Evolutionary conservation across 2,797 vertebrate species (phyloP), one percentile per base, ranked within the genome.

Genomic region (Artibeus lituratus): DNA sequence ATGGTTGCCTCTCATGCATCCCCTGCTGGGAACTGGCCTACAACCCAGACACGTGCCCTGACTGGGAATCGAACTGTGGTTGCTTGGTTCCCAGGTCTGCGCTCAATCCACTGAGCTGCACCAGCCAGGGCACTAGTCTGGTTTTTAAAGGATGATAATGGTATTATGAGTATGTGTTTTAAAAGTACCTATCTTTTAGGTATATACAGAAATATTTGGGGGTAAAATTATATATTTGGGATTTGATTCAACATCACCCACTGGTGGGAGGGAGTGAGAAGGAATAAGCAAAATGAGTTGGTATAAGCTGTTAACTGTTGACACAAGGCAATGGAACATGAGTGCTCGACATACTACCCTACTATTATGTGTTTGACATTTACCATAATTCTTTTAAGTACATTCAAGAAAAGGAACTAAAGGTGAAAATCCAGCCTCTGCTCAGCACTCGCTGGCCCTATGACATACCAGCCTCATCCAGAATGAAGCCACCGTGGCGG

Each of bases 401-500:
- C 62, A n/a, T 65, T n/a, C 32, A 65, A 91, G 37, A 88, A 87
- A 74, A 3, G 24, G 55, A 69, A 85, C 12, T 35, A 6, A 89
- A n/a, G 62, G 51, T 18, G 15, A 9, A 89, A 94, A 55, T 19
- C 24, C 47, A 82, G 70, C 2, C 35, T 76, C 22, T 26, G 49
- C 65, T 49, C 59, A 26, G 57, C 5, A 21, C 35, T 7, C 2
- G 2, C 37, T 5, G 22, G 85, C 16, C 59, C 39, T 35, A 19
- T 39, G 81, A 97, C 97, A 35, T 98, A 99, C 99, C 99, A 10
- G 99, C 99, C 98, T 99, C 99, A 0, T 99, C 99, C 97, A 99
- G 98, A 97, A 99, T 99, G 97, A 99, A 99, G 1, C 99, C 99
- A 1, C 99, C 99, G 0, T 99, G 99, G 14, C 99, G 98, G 1